Base-by-base conservation (phyloP, 2,888 invertebrate species). In the Drosophila monieri region DNA sequence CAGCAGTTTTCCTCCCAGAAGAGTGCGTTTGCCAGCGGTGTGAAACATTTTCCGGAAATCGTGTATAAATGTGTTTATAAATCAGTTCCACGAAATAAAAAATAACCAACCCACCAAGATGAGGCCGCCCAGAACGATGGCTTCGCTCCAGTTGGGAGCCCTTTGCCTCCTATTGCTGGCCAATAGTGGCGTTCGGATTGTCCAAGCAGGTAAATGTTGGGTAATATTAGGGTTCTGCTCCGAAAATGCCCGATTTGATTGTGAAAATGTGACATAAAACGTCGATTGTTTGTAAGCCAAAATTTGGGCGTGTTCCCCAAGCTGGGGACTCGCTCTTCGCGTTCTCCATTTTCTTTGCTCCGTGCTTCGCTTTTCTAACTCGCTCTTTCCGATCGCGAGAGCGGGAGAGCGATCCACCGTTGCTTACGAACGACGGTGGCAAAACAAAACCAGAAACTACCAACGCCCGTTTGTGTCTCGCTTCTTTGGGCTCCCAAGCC, bases 261-360 rank as follows among this genome's bases (percentile, higher is more conserved):
- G 15, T 8, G 15, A 54, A 62, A 48, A 27, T 56, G 39, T 64
- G 61, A 52, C 47, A 66, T 68, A 67, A 65, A 77, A 56, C 46
- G 18, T 18, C 8, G 49, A 59, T 66, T 78, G 52, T 56, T 64
- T 66, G 39, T 78, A 77, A 88, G 84, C 78, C 83, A 78, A 62
- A 77, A 62, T 88, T 87, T 74, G 86, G 86, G 86, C 86, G 86
- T 87, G 85, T 87, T 76, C 88, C 84, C 72, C 81, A 78, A 69
- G 72, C 55, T 78, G 70, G 53, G 72, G 71, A 77, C 83, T 83
- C 77, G 75, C 85, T 74, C 76, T 74, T 78, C 75, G 70, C 80
- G 67, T 73, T 73, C 71, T 75, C 71, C 56, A 25, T 62, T 47
- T 65, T 62, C 44, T 66, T 75, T 78, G 70, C 44, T 55, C 67